Percentiles rank a stretch among this genome's conserved stretches.
Evolutionary conservation across 2,888 invertebrate species (phyloP).

Genomic region (Amblyjoppa proteus): DNA sequence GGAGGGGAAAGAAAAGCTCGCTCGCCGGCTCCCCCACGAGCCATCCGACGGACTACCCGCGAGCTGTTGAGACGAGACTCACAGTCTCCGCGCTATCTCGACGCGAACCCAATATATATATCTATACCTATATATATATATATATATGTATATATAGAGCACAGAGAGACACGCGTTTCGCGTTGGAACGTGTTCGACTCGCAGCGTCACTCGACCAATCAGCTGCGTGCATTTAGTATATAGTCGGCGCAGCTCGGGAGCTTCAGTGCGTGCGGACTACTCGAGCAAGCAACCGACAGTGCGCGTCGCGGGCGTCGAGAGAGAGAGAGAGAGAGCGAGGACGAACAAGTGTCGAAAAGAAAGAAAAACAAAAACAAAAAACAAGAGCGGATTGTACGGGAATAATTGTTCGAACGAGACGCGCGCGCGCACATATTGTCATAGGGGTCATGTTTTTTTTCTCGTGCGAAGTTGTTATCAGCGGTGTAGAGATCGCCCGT

Average conservation of each 20-base stretch:
- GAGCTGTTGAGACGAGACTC: slow-evolving; percentile 14
- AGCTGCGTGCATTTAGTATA: slow-evolving; percentile 19
- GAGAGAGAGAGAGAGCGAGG: not conserved
- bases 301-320: slow-evolving; percentile 1
- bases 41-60: slow-evolving; percentile 5
- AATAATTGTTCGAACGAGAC: not conserved
- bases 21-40: slow-evolving; percentile 43
- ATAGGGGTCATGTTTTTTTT: not conserved
- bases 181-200: not conserved
- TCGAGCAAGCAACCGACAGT: slow-evolving; percentile 13
- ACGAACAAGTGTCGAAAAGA: slow-evolving; percentile 10
- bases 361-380: not conserved
- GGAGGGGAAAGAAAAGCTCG: slow-evolving; percentile 39
- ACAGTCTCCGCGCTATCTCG: slow-evolving; percentile 27
- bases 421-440: not conserved
- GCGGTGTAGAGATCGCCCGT: too few relatives aligned
- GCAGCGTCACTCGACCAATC: not conserved
- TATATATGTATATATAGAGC: slow-evolving; percentile 6
- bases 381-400: not conserved
- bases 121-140: slow-evolving; percentile 11
- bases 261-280: slow-evolving; percentile 61
- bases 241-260: slow-evolving; percentile 39
- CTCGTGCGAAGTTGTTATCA: not conserved
- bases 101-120: not conserved
- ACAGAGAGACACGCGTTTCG: not conserved